These are phyloP conservation scores for Strongylocentrotus purpuratus DNA, from an alignment of 35 echinoderm and acorn worm genomes.

Conservation along the genomic window DNA sequence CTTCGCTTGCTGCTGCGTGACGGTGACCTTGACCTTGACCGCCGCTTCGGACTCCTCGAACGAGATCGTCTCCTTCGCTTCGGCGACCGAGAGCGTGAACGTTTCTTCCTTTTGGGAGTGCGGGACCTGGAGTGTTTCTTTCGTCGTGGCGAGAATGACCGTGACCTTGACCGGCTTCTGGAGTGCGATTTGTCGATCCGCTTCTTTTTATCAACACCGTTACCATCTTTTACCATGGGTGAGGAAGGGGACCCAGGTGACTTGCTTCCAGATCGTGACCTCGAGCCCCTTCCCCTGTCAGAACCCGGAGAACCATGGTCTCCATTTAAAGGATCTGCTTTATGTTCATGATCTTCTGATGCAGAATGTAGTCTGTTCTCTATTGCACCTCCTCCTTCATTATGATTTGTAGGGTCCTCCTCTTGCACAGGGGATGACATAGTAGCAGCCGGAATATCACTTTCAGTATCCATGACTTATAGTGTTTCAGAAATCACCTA, in stretches of 20 bases:
- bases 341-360: not conserved
- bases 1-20: not conserved
- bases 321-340: not conserved
- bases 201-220: not conserved
- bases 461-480: not conserved
- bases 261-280: not conserved
- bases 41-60: not conserved
- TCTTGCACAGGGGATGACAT: not conserved
- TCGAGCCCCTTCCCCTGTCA: not conserved
- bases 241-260: not conserved
- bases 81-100: not conserved
- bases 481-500: not conserved
- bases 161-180: not conserved
- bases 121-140: not conserved
- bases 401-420: not conserved
- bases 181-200: not conserved
- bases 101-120: not conserved
- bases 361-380: not conserved
- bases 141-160: not conserved
- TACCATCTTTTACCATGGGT: not conserved
- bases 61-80: constrained; percentile 5
- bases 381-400: not conserved
- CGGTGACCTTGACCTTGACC: not conserved
- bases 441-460: not conserved
- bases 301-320: not conserved